These are phyloP conservation scores for Triplophysa rosa DNA, from an alignment of 2,113 vertebrate genomes.

Conservation along the genomic window DNA sequence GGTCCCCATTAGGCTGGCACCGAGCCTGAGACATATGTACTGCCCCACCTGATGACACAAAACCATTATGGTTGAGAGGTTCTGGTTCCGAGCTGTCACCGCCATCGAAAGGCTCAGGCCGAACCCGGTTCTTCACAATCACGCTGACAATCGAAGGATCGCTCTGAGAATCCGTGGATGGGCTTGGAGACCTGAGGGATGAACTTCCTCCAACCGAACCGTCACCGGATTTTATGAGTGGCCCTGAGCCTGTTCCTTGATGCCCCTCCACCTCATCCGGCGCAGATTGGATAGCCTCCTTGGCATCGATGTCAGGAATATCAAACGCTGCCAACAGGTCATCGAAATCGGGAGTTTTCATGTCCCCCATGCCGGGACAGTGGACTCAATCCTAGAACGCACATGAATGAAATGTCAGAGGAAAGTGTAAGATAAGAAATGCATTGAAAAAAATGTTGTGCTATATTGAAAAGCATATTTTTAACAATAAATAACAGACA, in stretches of 20 bases:
- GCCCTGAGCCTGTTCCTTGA: slow-evolving; percentile 61
- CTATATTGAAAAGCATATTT: too few species aligned
- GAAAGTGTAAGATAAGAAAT: background rate
- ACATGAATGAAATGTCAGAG: background rate
- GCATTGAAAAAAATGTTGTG: background rate
- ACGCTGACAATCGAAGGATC: slow-evolving; percentile 90
- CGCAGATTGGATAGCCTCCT: slow-evolving; percentile 89
- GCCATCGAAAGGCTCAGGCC: slow-evolving; percentile 78
- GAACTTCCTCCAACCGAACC: slow-evolving; percentile 58
- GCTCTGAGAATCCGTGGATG: slow-evolving; percentile 49
- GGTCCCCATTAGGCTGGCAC: slow-evolving; percentile 72
- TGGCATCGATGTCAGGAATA: slow-evolving; percentile 94
- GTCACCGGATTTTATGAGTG: slow-evolving; percentile 47
- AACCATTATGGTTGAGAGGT: slow-evolving; percentile 64
- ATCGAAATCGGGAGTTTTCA: slow-evolving; percentile 98
- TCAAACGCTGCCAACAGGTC: slow-evolving; percentile 96
- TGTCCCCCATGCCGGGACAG: slow-evolving; percentile 88
- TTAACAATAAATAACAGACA: too few species aligned
- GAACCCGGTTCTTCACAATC: slow-evolving; percentile 93
- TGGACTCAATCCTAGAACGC: slow-evolving; percentile 46
- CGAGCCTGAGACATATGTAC: slow-evolving; percentile 66
- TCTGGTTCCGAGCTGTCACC: slow-evolving; percentile 46
- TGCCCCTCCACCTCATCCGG: slow-evolving; percentile 78
- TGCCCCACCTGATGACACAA: slow-evolving; percentile 65
- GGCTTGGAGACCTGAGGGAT: slow-evolving; percentile 59